phyloP scores from a whole-genome alignment of 2,888 invertebrate genomes.

The Mythimna ferrago region DNA sequence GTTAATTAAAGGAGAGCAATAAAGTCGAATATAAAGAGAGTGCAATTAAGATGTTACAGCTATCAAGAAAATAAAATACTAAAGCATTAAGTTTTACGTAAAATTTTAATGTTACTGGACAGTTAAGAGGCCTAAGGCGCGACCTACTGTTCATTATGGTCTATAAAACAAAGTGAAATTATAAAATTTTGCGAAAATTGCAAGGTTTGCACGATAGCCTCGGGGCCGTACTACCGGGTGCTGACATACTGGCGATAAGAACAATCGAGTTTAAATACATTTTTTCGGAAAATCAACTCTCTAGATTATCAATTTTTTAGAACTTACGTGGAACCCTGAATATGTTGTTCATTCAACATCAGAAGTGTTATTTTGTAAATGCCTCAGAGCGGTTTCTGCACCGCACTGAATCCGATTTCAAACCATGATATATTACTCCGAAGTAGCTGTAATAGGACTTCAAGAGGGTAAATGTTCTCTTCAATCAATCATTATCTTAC shows the following conservation, averaged over 20 bases:
- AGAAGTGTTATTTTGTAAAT: neutral
- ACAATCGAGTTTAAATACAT: neutral
- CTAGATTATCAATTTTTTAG: neutral
- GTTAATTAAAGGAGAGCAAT: slow-evolving; percentile 78
- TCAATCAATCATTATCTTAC: neutral
- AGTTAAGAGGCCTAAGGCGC: slow-evolving; percentile 62
- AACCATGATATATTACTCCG: neutral
- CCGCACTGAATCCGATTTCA: neutral
- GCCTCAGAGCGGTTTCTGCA: neutral
- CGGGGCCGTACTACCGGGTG: slow-evolving; percentile 55
- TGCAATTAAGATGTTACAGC: slow-evolving; percentile 78
- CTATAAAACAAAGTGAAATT: slow-evolving; percentile 81
- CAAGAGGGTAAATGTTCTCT: neutral
- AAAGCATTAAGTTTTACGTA: slow-evolving; percentile 48
- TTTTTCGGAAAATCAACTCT: too few relatives aligned
- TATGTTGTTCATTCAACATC: neutral
- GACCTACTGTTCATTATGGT: slow-evolving; percentile 74
- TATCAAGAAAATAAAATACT: slow-evolving; percentile 76
- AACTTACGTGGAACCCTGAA: neutral
- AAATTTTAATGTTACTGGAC: slow-evolving; percentile 59
- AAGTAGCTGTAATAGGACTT: neutral
- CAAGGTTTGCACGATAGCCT: slow-evolving; percentile 70
- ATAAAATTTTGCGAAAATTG: slow-evolving; percentile 80
- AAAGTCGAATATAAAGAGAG: slow-evolving; percentile 75
- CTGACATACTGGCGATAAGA: slow-evolving; percentile 44